Evolutionary conservation across 1,140 invertebrate genomes (phyloP).

Genomic region (Cherax quadricarinatus): DNA sequence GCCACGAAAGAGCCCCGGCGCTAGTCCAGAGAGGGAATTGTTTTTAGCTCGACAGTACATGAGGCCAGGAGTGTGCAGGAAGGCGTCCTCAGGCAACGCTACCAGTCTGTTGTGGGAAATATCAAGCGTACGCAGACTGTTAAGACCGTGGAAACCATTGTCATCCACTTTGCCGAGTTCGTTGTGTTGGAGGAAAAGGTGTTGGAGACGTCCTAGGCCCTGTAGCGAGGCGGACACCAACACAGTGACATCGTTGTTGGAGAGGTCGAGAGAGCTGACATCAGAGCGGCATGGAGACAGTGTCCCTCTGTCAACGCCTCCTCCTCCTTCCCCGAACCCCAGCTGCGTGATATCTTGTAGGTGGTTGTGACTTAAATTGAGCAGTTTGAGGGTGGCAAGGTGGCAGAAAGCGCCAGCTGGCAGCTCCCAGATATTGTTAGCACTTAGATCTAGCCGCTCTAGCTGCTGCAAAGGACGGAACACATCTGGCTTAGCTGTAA

Average conservation of each 20-base stretch:
- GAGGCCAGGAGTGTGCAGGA: conserved; percentile 83
- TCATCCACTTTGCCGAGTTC: conserved; percentile 77
- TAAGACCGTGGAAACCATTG: conserved; percentile 76
- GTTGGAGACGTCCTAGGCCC: conserved; percentile 81
- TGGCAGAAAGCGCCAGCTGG: conserved; percentile 79
- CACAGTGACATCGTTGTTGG: conserved; percentile 81
- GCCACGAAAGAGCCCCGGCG: conserved; percentile 89
- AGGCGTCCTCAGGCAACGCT: conserved; percentile 80
- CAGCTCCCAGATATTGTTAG: conserved; percentile 83
- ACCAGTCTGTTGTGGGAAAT: conserved; percentile 90
- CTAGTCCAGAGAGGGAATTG: conserved; percentile 85
- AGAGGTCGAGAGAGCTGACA: conserved; percentile 84
- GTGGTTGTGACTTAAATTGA: conserved; percentile 89
- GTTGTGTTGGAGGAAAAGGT: conserved; percentile 85
- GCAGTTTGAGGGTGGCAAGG: conserved; percentile 85
- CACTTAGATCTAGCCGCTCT: conserved; percentile 82
- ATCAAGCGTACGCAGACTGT: conserved; percentile 79
- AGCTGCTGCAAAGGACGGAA: conserved; percentile 84
- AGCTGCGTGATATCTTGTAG: conserved; percentile 86
- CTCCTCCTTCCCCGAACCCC: conserved; percentile 84
- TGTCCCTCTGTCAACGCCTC: background rate
- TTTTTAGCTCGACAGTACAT: conserved; percentile 84
- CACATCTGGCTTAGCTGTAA: conserved; percentile 82
- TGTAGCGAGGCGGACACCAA: conserved; percentile 83
- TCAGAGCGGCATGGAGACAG: conserved; percentile 80